A percentile compares a stretch with the other conserved stretches of the same genome.
phyloP scores from a whole-genome alignment of 2,797 vertebrate species.

The Chrosomus eos region DNA sequence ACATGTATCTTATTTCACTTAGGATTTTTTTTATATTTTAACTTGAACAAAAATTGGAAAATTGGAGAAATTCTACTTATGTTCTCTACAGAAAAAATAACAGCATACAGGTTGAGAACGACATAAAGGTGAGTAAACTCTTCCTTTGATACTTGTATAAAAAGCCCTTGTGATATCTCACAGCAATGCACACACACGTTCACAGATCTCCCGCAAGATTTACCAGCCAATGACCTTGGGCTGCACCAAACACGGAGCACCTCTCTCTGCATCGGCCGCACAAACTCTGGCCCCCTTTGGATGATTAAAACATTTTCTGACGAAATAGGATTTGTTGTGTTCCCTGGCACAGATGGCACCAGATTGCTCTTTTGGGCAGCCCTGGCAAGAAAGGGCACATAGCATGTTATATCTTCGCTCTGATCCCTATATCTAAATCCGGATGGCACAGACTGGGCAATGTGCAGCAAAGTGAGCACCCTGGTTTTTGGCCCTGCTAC shows the following conservation, averaged over 20 bases:
- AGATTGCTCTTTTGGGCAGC: conserved; percentile 64
- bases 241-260: conserved; percentile 48
- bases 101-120: background rate
- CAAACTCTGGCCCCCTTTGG: conserved; percentile 45
- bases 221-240: conserved; percentile 61
- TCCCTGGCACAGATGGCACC: conserved; percentile 65
- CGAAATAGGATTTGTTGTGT: conserved; percentile 63
- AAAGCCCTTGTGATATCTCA: background rate
- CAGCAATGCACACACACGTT: background rate
- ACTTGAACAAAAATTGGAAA: background rate
- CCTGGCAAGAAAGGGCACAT: conserved; percentile 44
- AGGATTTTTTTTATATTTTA: background rate
- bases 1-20: background rate
- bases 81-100: background rate
- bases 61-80: background rate
- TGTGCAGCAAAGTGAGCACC: conserved; percentile 37
- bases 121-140: background rate
- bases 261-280: conserved; percentile 26
- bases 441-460: conserved; percentile 32
- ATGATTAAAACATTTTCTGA: conserved; percentile 61
- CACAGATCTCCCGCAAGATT: background rate
- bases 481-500: conserved; percentile 25
- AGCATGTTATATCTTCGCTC: conserved; percentile 27
- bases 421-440: conserved; percentile 51
- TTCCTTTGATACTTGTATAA: background rate